Base-by-base conservation (phyloP, 1,140 invertebrate genomes). In the Drosophila teissieri region DNA sequence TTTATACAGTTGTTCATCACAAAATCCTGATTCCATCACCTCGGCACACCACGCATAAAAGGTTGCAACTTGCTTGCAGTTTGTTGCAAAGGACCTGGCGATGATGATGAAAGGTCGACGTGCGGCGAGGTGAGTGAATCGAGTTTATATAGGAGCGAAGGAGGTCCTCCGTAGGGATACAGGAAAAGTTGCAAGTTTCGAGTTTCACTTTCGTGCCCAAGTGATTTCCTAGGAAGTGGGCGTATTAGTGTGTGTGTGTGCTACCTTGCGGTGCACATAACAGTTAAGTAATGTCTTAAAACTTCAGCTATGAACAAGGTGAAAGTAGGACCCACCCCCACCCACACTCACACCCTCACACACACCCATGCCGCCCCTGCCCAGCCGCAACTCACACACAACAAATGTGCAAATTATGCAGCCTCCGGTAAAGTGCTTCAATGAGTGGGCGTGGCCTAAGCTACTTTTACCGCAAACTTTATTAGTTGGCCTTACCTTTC, bases 221-320 rank as follows among this genome's bases (percentile, higher is more conserved):
- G 82, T 86, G 82, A 86, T 78, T 86, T 88, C 77, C 54, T 54
- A 54, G 63, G 27, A 60, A 63, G 67, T 58, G 48, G 27, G 49
- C 15, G 31, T 52, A 14, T 12, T 12, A 39, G 37, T 39, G 12
- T 39, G 37, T 39, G 37, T 14, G 77, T 80, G 69, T 46, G 65
- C 24, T 73, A 63, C 70, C 80, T 83, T 83, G 78, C 69, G 82
- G 83, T 83, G 83, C 79, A 82, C 84, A 86, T 86, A 86, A 86
- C 82, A 88, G 79, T 88, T 88, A 86, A 86, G 83, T 86, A 86
- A 86, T 86, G 83, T 81, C 86, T 86, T 88, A 76, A 86, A 86
- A 86, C 75, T 86, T 86, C 75, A 62, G 42, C 78, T 46, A 55
- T 64, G 60, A 74, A 65, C 78, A 73, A 65, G 78, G 73, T 42